Base-by-base conservation (phyloP, 2,113 vertebrate genomes). In the Axis porcinus region DNA sequence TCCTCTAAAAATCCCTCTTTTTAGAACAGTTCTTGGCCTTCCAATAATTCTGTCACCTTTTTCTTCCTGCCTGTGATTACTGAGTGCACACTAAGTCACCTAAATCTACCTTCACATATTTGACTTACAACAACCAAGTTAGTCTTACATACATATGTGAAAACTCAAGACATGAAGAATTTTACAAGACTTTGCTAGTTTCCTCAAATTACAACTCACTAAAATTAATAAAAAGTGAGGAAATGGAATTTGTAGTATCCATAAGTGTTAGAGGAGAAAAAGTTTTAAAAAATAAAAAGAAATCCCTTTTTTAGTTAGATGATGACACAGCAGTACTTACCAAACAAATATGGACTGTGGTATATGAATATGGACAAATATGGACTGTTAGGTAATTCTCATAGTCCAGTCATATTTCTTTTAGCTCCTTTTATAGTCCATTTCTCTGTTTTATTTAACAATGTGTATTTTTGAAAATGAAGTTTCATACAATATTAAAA, bases 181-280 rank as follows among this genome's bases (percentile, higher is more conserved):
- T 95, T 95, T n/a, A 78, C 19, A 95, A 93, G 87, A 64, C 15
- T 30, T 60, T 82, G 8, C 30, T 67, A 60, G 52, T 60, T 96
- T 95, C 60, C 40, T 86, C 93, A 86, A 94, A 85, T 92, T 94
- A 79, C 40, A 92, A 81, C 36, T 78, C 21, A 92, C 33, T 79
- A 78, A 97, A 79, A 97, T 92, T 64, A 86, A 83, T 86, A 78
- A 82, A 91, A 91, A 45, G 2, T 58, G 43, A 94, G 30, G 25
- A 57, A 95, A 85, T 43, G 76, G 57, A 74, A 21, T 93, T 85
- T 9, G 64, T 62, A 79, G 78, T 7, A 57, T 93, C 60, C n/a
- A 79, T 33, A 57, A 70, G 89, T 83, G 21, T 74, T 23, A 74
- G 21, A 40, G 36, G 4, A 74, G 9, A 74, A 70, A 25, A 36